Evolutionary conservation across 2,888 invertebrate genomes (phyloP), one percentile per base, ranked within the genome.

Genomic region (Nasonia oneida): DNA sequence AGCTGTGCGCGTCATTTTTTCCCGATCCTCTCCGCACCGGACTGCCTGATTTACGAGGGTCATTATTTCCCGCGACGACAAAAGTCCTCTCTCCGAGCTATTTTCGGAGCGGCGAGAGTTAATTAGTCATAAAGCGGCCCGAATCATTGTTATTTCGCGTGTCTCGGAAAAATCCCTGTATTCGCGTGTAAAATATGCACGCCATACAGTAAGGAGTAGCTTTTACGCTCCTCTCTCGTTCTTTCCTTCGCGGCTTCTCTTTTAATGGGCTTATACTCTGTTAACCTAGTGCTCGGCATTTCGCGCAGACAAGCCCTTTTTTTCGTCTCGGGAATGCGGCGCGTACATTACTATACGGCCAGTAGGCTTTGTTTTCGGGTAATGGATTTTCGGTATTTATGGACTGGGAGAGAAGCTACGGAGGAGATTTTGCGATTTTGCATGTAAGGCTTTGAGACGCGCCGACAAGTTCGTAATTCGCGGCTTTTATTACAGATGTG

Each of bases 251-350:
- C 10, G 64, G 10, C 6, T 33, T 73, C 23, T 12, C 10, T 67
- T 67, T 33, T 67, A 67, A 67, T 67, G 67, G 33, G 33, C 6
- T 42, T 73, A 29, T 29, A 73, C 80, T 57, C 80, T 23, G 57
- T 73, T 81, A 81, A 81, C 81, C 81, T 81, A 81, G 74, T 81
- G 81, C 81, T 74, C 81, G 81, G n/a, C 33, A 81, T 81, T 81
- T 81, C 33, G 18, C 81, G 39, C 81, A 33, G 23, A 50, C 47
- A 5, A 8, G 57, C 6, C 57, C 57, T 81, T 57, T 37, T 67
- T 70, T 47, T 8, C 3, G 70, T 71, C 37, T 10, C 73, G 47
- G 23, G 42, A 23, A 23, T 67, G 67, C n/a, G n/a, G 5, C 29
- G 33, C 67, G 33, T 67, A n/a, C 3, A n/a, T 71, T 70, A 29